Evolutionary conservation across 2,888 invertebrate species (phyloP).

Genomic region (Morpho achilles): DNA sequence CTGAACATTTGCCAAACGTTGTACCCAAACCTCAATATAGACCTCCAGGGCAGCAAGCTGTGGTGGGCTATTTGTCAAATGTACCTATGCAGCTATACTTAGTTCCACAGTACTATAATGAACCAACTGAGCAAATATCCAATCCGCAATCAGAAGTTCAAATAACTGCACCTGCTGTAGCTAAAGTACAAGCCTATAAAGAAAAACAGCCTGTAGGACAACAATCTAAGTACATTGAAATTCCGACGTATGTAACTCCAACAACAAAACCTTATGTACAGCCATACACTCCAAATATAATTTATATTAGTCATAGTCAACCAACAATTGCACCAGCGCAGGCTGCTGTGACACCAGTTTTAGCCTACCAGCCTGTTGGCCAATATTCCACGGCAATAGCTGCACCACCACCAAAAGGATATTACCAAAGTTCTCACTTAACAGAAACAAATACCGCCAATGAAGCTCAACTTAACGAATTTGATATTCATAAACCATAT

Average conservation of each 20-base stretch:
- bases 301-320: conserved; percentile 53
- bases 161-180: conserved; percentile 37
- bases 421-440: conserved; percentile 48
- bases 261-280: conserved; percentile 51
- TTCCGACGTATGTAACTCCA: conserved; percentile 50
- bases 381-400: conserved; percentile 49
- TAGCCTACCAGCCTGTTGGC: conserved; percentile 54
- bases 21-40: conserved; percentile 42
- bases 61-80: conserved; percentile 67
- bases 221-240: conserved; percentile 54
- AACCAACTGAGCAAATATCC: conserved; percentile 40
- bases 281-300: conserved; percentile 43
- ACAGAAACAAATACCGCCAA: conserved; percentile 50
- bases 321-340: conserved; percentile 46
- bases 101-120: conserved; percentile 65
- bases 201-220: conserved; percentile 48
- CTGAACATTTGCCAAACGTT: conserved; percentile 41
- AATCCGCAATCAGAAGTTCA: conserved; percentile 40
- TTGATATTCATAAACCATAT: conserved; percentile 47
- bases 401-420: conserved; percentile 48
- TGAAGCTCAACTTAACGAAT: conserved; percentile 44
- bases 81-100: conserved; percentile 71
- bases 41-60: conserved; percentile 43
- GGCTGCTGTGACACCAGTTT: conserved; percentile 46
- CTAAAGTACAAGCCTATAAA: conserved; percentile 40